Evolutionary conservation across 2,888 invertebrate genomes (phyloP), one percentile per base, ranked within the genome.

Genomic region (Caenorhabditis macrosperma): DNA sequence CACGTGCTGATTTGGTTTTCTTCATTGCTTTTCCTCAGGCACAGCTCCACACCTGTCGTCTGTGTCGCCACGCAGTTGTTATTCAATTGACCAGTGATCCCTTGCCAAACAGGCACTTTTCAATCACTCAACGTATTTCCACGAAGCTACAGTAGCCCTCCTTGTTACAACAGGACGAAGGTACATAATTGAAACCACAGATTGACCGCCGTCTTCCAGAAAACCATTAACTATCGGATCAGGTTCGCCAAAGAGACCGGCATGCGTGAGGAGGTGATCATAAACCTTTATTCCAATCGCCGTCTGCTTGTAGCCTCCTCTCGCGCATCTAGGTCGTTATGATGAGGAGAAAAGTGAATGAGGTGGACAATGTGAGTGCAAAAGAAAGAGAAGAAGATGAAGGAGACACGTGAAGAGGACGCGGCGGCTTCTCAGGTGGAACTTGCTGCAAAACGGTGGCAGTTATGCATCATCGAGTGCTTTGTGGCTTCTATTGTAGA

Each of bases 281-380:
- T 69, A 60, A 69, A 69, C 48, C 57, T 57, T 68, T 68, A 46
- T 66, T 66, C 26, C 38, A 48, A 50, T 38, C 38, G 59, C 50
- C 59, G 59, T 33, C 50, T 35, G 68, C 55, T 69, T 69, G 35
- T 67, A 68, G 67, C 67, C 67, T 68, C 59, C 30, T 52, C n/a
- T 35, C 63, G n/a, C n/a, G n/a, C n/a, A 64, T 64, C 54, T 66
- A 60, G 60, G 68, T 69, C 68, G n/a, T n/a, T n/a, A 60, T 69
- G 33, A 66, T 35, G 38, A 38, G 28, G 44, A 54, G 64, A 50
- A 52, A 28, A 46, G 52, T 66, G 54, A 44, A 54, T 54, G 44
- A 67, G 44, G 66, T 38, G n/a, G 59, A 22, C 20, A n/a, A 57
- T 35, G 20, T 9, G 1, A 20, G 33, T n/a, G 15, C 6, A 22